A percentile compares a stretch with the other conserved stretches of the same genome.
Evolutionary conservation across 2,888 invertebrate genomes (phyloP).

Genomic region (Pristionchus mayeri): DNA sequence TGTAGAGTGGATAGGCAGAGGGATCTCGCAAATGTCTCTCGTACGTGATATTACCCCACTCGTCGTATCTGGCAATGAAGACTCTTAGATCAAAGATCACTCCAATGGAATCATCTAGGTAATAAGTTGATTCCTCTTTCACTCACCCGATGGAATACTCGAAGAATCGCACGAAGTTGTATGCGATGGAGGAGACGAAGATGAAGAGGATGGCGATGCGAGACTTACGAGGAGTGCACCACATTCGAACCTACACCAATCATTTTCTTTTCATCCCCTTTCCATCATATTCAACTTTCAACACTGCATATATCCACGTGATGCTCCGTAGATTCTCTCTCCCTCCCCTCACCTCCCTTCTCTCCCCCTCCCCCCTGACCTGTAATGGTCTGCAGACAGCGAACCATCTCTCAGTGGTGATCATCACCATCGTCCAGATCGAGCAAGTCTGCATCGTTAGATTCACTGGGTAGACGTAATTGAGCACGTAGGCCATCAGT

Average conservation of each 20-base stretch:
- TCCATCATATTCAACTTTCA: no score
- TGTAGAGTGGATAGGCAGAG: slow-evolving; percentile 12
- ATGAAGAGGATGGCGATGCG: slow-evolving; percentile 66
- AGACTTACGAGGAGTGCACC: slow-evolving; percentile 73
- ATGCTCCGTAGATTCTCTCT: no score
- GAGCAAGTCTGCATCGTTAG: slow-evolving; percentile 73
- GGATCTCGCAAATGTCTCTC: slow-evolving; percentile 21
- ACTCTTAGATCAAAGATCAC: background rate
- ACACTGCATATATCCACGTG: no score
- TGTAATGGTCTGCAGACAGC: slow-evolving; percentile 74
- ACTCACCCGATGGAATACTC: slow-evolving; percentile 70
- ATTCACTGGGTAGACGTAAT: slow-evolving; percentile 73
- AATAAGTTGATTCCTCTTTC: background rate
- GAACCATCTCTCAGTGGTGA: slow-evolving; percentile 74
- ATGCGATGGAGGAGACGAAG: slow-evolving; percentile 65
- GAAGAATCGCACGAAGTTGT: slow-evolving; percentile 73
- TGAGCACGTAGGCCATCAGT: slow-evolving; percentile 68
- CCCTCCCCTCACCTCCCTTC: background rate
- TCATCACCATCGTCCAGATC: slow-evolving; percentile 73
- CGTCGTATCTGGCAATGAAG: slow-evolving; percentile 1
- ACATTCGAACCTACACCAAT: slow-evolving; percentile 64
- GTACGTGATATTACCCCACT: slow-evolving; percentile 20
- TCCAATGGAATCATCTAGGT: background rate
- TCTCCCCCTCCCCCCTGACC: slow-evolving; percentile 51
- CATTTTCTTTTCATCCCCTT: no score